Evolutionary conservation across 1,140 invertebrate species (phyloP), one percentile per base, ranked within the genome.

Genomic region (Ceratosolen fusciceps): DNA sequence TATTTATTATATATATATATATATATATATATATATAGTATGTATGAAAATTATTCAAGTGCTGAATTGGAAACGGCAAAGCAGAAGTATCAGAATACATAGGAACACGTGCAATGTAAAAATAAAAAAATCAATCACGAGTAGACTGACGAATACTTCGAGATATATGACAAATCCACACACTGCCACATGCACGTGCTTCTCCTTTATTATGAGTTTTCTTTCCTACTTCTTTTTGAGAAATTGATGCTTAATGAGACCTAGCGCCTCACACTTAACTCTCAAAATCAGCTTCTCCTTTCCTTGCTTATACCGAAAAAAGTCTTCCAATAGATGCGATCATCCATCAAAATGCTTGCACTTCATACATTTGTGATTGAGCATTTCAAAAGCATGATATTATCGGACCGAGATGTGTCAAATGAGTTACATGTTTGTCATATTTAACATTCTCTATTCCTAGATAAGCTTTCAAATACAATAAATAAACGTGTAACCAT

Each of bases 71-170:
- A 21, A 75, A 65, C 31, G 60, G 21, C 65, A n/a, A 2, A n/a
- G 21, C 52, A 43, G 4, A 21, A 72, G 1, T 1, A 58, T 74
- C 24, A 4, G 56, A 74, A 10, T 54, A 9, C 21, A 26, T 62
- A 73, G 77, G 52, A 79, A 54, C 70, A 73, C 70, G 47, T 73
- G 77, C 47, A 39, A 39, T 37, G 10, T 2, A 26, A n/a, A 19
- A 79, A 65, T 58, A 77, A 62, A 67, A 72, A 73, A 79, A 79
- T 79, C 77, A 79, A 79, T 79, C 77, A 79, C 24, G 3, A 1
- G 7, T 70, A 4, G 47, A 4, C 19, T 65, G 43, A 52, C 37
- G 54, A 72, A 78, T 49, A 60, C 31, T 60, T 71, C n/a, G 56
- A n/a, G 39, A 52, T 16, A 72, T 31, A 47, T 74, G 71, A 79